Percentiles rank a stretch among this genome's conserved stretches.
Conservation (phyloP, 2,113 vertebrate species). For the human (Homo sapiens) region DNA sequence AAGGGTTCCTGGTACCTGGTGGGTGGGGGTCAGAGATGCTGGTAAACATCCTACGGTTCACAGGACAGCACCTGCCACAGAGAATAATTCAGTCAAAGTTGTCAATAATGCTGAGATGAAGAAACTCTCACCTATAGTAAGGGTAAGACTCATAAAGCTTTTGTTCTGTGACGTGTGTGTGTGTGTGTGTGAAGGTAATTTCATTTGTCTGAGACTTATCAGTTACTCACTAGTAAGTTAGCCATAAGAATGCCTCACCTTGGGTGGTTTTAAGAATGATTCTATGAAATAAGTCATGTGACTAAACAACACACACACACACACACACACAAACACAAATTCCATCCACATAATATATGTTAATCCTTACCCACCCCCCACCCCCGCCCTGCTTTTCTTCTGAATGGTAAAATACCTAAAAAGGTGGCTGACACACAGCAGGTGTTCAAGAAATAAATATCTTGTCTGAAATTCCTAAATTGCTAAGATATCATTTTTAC, state of each 20-base stretch:
- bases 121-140: background rate
- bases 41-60: accelerated
- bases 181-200: background rate
- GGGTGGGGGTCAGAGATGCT: background rate
- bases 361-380: background rate
- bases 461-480: background rate
- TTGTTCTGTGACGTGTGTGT: background rate
- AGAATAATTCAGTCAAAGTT: background rate
- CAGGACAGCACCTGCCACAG: background rate
- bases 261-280: background rate
- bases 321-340: background rate
- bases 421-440: background rate
- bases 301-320: background rate
- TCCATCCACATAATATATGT: background rate
- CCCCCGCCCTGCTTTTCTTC: background rate
- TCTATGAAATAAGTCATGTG: background rate
- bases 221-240: background rate
- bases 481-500: background rate
- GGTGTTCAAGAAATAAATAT: background rate
- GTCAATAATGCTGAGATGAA: too few relatives aligned
- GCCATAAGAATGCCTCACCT: background rate
- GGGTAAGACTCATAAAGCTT: background rate
- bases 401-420: background rate
- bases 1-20: background rate
- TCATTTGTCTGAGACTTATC: too few relatives aligned